phyloP scores from a whole-genome alignment of 2,888 invertebrate genomes.

The Calephelis perditalis region DNA sequence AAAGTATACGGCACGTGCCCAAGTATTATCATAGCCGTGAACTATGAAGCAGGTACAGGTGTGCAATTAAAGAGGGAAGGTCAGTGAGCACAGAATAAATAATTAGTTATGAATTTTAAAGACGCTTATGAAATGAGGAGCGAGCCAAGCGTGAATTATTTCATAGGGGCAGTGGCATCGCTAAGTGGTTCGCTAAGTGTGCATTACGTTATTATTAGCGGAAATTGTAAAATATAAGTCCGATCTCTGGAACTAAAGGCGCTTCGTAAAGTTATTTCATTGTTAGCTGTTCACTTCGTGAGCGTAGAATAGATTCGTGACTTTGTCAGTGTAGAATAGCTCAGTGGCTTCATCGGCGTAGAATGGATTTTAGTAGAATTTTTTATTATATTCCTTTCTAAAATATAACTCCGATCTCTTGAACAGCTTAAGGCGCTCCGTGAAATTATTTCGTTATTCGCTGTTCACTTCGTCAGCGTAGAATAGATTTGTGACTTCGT shows the following conservation, averaged over 20 bases:
- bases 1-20: slow-evolving; percentile 52
- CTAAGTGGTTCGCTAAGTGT: slow-evolving; percentile 40
- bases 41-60: slow-evolving; percentile 65
- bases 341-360: too few relatives aligned
- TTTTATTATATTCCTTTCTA: slow-evolving; percentile 16
- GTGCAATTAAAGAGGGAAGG: slow-evolving; percentile 72
- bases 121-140: slow-evolving; percentile 65
- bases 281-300: too few relatives aligned
- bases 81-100: slow-evolving; percentile 70
- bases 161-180: slow-evolving; percentile 69
- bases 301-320: too few relatives aligned
- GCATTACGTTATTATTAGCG: slow-evolving; percentile 51
- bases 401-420: slow-evolving; percentile 20
- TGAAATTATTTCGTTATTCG: too few relatives aligned
- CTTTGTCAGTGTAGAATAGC: too few relatives aligned
- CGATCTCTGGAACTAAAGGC: neutral
- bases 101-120: slow-evolving; percentile 69
- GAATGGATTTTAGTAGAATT: too few relatives aligned
- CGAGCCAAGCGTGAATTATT: slow-evolving; percentile 70
- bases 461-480: too few relatives aligned
- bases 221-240: slow-evolving; percentile 38
- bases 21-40: slow-evolving; percentile 74
- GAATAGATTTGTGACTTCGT: too few relatives aligned
- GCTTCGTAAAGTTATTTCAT: too few relatives aligned
- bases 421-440: too few relatives aligned